Base-by-base conservation (phyloP, 2,797 vertebrate species). In the Hozukius guyotensis region DNA sequence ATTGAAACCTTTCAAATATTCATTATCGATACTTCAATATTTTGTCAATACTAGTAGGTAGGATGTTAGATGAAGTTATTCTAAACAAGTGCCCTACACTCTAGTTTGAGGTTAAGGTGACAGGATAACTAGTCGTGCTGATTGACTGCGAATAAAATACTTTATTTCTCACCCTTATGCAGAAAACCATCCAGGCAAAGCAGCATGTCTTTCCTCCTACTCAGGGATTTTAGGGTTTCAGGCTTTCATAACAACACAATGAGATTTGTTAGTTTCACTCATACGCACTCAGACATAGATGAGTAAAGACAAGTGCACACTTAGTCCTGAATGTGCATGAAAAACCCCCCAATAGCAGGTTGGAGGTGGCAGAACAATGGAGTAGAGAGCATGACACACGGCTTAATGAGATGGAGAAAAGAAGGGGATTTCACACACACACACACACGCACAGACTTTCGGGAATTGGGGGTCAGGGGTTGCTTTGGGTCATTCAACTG, bases 351-450 rank as follows among this genome's bases (percentile, higher is more conserved):
- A 62, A 20, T 70, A 25, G 81, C 80, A 64, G 70, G 85, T 72
- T 61, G 52, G 67, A 77, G 82, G 72, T 80, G 34, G 38, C 78
- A 75, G 82, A 88, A 93, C 88, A 92, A 89, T 89, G 77, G 84
- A 65, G 56, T 4, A 32, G 72, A 81, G 56, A 81, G 83, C 82
- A 68, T 75, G 83, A 88, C 88, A 89, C 85, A 86, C 49, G 22
- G 86, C 78, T 83, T 92, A 92, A 90, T 91, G 89, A 92, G 89
- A 89, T 82, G 67, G 77, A 80, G 72, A 64, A 77, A 84, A 77
- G 67, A 78, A 14, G 34, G 77, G 82, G 72, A 76, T 77, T 80
- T 82, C 75, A 22, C 31, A 24, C 55, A 4, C 67, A 14, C 53
- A 14, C 65, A 49, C 42, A 52, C 27, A 22, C 46, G 13, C 49